Evolutionary conservation across 2,888 invertebrate genomes (phyloP).

Genomic region (Cephus sareptanus): DNA sequence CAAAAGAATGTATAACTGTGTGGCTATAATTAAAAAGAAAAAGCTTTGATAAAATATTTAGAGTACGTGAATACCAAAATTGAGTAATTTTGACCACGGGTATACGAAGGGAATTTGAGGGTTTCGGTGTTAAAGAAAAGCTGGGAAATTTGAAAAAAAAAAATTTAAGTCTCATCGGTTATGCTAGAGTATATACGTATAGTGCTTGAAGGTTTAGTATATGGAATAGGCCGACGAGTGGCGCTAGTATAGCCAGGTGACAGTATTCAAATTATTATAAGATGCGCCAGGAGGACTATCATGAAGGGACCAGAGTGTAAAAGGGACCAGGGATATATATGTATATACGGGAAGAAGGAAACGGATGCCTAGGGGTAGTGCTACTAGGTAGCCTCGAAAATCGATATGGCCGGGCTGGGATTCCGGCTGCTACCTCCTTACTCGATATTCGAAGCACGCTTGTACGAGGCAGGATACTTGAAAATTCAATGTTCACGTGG

Average conservation of each 20-base stretch:
- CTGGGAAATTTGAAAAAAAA: slow-evolving; percentile 19
- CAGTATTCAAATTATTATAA: slow-evolving; percentile 38
- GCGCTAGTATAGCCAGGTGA: not conserved
- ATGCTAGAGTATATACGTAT: not conserved
- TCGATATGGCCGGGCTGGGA: slow-evolving; percentile 31
- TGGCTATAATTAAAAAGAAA: not conserved
- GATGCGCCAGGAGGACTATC: slow-evolving; percentile 29
- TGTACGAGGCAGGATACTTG: not conserved
- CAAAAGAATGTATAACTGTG: too few relatives aligned
- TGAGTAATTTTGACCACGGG: slow-evolving; percentile 18
- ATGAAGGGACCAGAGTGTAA: slow-evolving; percentile 32
- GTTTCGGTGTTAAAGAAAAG: not conserved
- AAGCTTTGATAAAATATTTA: not conserved
- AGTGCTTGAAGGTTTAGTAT: not conserved
- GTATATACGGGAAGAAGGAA: slow-evolving; percentile 8
- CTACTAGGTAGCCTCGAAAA: slow-evolving; percentile 35
- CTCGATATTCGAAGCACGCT: not conserved
- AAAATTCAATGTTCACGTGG: not conserved
- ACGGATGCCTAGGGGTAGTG: slow-evolving; percentile 27
- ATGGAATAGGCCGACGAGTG: not conserved
- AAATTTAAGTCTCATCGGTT: not conserved
- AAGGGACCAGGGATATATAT: slow-evolving; percentile 9
- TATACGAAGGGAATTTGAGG: slow-evolving; percentile 18
- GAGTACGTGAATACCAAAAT: not conserved
- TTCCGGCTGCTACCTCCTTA: not conserved